Base-by-base conservation (phyloP, 92 coral and sea anemone species). In the Actinernus sp. region DNA sequence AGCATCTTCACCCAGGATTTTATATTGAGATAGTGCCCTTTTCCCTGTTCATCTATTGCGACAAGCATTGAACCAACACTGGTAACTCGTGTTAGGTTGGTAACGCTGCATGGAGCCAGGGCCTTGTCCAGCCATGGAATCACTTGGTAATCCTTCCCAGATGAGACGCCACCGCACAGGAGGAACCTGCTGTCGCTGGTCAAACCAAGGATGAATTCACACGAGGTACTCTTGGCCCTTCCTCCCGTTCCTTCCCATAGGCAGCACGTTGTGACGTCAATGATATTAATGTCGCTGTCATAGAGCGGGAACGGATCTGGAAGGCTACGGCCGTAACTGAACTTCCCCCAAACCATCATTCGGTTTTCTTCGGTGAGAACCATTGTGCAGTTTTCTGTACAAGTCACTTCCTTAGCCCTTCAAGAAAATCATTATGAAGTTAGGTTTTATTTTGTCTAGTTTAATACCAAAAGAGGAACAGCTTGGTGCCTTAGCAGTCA, bases 351-450 rank as follows among this genome's bases (percentile, higher is more conserved):
- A 31, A 73, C 56, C 32, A 73, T 23, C 23, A 73, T 61, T 39
- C 68, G 62, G 5, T 41, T 69, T 19, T 73, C 78, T 52, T 54
- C 57, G 5, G 92, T 86, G 26, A 52, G 43, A 3, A 86, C 74
- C 87, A 86, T 79, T 8, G 92, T 86, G 55, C 78, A 86, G 58
- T 79, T 54, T 30, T 73, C 92, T 19, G 50, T 65, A 36, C 92
- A 86, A 26, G 58, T 53, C 34, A 85, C 31, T 12, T 58, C 69
- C 25, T 21, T 24, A 31, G 91, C 91, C 30, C 91, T 85, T 32
- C 2, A 61, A 73, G 20, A n/a, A n/a, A n/a, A n/a, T n/a, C n/a
- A n/a, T n/a, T n/a, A 20, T 28, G 11, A 7, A 31, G 21, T 27
- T 13, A 19, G 9, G 55, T 22, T 19, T 22, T 2, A 21, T n/a